Evolutionary conservation across 2,888 invertebrate genomes (phyloP).

Genomic region (Catocala fraxini): DNA sequence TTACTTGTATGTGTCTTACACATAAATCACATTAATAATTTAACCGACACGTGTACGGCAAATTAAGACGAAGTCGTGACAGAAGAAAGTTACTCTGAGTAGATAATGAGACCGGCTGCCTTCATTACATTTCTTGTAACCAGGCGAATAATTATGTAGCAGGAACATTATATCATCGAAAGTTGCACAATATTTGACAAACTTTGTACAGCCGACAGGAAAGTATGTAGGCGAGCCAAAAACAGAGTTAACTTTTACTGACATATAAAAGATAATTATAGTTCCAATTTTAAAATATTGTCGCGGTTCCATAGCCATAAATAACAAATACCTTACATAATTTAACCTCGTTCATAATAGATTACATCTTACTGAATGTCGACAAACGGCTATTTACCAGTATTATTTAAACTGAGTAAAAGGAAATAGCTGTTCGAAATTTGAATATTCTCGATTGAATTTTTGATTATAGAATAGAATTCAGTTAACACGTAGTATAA

Average conservation of each 20-base stretch:
- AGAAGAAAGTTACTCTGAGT: conserved; percentile 42
- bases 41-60: conserved; percentile 26
- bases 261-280: conserved; percentile 9
- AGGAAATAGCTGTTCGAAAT: too few relatives aligned
- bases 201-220: conserved; percentile 22
- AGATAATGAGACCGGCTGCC: conserved; percentile 30
- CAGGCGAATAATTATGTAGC: conserved; percentile 39
- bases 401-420: background rate
- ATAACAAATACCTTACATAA: conserved; percentile 1
- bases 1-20: conserved; percentile 5
- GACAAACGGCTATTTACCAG: background rate
- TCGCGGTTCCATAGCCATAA: conserved; percentile 5
- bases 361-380: background rate
- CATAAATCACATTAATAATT: conserved; percentile 25
- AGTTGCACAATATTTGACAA: conserved; percentile 36
- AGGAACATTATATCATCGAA: conserved; percentile 33
- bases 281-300: conserved; percentile 8
- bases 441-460: too few relatives aligned
- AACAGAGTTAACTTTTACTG: conserved; percentile 23
- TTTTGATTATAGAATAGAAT: too few relatives aligned
- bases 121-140: conserved; percentile 44
- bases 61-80: conserved; percentile 47
- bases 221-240: conserved; percentile 11
- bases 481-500: too few relatives aligned
- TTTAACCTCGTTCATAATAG: background rate